A percentile compares a stretch with the other conserved stretches of the same genome.
These are phyloP conservation scores for Acanthoscelides obtectus DNA, from an alignment of 2,888 invertebrate species.

Conservation along the genomic window DNA sequence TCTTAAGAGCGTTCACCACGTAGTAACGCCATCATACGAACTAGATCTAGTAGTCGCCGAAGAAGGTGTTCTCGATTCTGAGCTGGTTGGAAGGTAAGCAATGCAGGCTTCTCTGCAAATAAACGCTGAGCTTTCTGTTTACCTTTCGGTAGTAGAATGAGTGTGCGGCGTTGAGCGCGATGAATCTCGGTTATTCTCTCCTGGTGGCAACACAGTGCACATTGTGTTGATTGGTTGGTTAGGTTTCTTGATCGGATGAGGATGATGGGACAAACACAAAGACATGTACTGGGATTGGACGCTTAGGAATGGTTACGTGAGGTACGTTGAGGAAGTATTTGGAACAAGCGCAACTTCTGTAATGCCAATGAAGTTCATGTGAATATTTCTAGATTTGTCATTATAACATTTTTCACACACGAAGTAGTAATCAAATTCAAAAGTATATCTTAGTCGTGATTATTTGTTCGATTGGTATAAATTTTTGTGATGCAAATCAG, in stretches of 20 bases:
- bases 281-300: not conserved
- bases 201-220: slow-evolving; percentile 41
- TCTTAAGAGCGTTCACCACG: not conserved
- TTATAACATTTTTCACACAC: too few species aligned
- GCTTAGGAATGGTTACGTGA: not conserved
- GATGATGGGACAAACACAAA: not conserved
- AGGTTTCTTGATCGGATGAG: too few species aligned
- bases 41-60: slow-evolving; percentile 13
- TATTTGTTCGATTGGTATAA: too few species aligned
- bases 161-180: slow-evolving; percentile 30
- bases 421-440: too few species aligned
- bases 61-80: slow-evolving; percentile 24
- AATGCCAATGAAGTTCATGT: not conserved
- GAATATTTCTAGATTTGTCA: not conserved
- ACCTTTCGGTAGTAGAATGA: slow-evolving; percentile 18
- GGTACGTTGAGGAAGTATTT: not conserved
- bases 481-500: too few species aligned
- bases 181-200: slow-evolving; percentile 26
- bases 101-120: not conserved
- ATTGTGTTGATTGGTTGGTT: slow-evolving; percentile 11
- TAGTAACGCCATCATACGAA: not conserved
- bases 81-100: not conserved
- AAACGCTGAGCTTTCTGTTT: slow-evolving; percentile 5
- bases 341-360: not conserved
- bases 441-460: too few species aligned